phyloP scores from a whole-genome alignment of 2,888 invertebrate species.

The Plagodis dolabraria region DNA sequence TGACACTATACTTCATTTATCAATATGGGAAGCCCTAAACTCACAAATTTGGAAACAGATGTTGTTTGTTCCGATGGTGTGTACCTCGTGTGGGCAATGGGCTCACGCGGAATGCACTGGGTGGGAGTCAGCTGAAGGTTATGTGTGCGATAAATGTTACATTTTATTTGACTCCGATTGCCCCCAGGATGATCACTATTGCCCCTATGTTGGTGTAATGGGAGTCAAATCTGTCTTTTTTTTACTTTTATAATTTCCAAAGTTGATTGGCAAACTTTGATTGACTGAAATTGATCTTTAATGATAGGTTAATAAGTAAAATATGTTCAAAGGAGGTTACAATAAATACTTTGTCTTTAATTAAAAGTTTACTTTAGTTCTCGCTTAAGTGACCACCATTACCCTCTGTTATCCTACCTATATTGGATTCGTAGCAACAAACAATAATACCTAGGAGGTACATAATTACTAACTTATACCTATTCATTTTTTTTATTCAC shows the following conservation, averaged over 20 bases:
- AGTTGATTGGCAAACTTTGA: constrained; percentile 33
- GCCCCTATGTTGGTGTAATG: constrained; percentile 35
- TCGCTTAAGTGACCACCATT: constrained; percentile 39
- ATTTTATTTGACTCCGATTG: constrained; percentile 40
- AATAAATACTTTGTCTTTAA: constrained; percentile 31
- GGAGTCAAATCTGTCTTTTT: constrained; percentile 12
- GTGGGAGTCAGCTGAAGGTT: constrained; percentile 37
- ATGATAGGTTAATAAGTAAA: constrained; percentile 18
- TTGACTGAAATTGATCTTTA: constrained; percentile 37
- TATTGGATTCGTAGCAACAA: too few species aligned
- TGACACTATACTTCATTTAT: too few species aligned
- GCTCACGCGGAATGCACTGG: constrained; percentile 39
- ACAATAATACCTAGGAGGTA: too few species aligned
- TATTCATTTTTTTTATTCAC: too few species aligned
- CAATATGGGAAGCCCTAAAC: too few species aligned
- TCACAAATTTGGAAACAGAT: background rate
- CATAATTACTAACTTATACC: too few species aligned
- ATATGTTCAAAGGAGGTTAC: constrained; percentile 27
- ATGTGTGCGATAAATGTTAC: constrained; percentile 40
- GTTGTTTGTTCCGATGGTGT: background rate
- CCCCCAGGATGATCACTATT: constrained; percentile 42
- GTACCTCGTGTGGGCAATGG: constrained; percentile 18
- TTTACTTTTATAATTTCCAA: constrained; percentile 27
- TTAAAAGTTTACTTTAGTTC: constrained; percentile 17
- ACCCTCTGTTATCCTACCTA: constrained; percentile 2